Evolutionary conservation across 2,113 vertebrate species (phyloP), one percentile per base, ranked within the genome.

Genomic region (Gallinago media): DNA sequence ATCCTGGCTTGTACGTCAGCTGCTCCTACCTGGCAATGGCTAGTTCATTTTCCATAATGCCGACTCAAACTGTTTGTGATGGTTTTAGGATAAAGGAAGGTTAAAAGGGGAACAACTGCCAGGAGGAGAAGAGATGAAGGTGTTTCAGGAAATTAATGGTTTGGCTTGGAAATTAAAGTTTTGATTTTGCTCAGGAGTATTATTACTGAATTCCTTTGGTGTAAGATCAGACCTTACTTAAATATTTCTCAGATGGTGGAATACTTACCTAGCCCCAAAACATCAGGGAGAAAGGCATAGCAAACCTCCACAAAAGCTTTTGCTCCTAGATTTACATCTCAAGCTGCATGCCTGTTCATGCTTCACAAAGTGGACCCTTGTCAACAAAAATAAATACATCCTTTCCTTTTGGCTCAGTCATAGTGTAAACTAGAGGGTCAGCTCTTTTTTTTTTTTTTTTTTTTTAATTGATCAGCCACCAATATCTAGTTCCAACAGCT

Each of bases 121-220:
- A 89, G 42, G 23, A 88, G 74, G 32, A 92, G 50, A 80, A 88
- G 55, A 88, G 55, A 38, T 59, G 40, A 92, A 94, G 75, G 68
- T 94, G 85, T 91, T 90, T 76, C 65, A 77, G 50, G 68, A 86
- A 95, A 81, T 88, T 59, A 91, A 74, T 88, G 82, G 55, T 83
- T 94, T 91, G 67, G 36, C 55, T 92, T 92, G 38, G 44, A 96
- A 95, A 81, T 85, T 67, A 85, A 74, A 88, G 42, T 80, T 97
- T 80, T 82, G 82, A 78, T 91, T 94, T 94, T 96, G 21, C 83
- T 96, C 84, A 52, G 23, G 89, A 92, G 84, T 85, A 82, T 81
- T 95, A 81, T 92, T 91, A 91, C 52, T 87, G 65, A 95, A 92
- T 95, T 94, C 84, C 11, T 87, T 75, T 79, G 49, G 73, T 78